Evolutionary conservation across 2,113 vertebrate species (phyloP), one percentile per base, ranked within the genome.

Genomic region (Geococcyx californianus): DNA sequence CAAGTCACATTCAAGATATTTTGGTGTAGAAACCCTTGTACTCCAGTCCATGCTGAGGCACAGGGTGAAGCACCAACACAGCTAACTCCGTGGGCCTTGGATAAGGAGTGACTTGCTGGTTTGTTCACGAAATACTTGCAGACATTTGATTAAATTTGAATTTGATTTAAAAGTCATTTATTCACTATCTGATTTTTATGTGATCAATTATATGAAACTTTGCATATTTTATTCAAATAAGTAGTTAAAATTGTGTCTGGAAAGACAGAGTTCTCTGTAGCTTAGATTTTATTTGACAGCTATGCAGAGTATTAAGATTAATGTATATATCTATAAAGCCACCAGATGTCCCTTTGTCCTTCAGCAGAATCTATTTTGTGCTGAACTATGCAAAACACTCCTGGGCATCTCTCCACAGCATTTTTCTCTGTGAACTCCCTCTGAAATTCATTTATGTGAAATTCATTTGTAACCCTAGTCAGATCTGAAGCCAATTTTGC

Each of bases 231-330:
- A 87, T 96, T 93, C 47, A 89, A 90, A 84, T 58, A 62, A 15
- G 29, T 51, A 87, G 69, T 74, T 91, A 45, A 51, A 94, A 55
- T 42, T 92, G 18, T 84, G 69, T 82, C 52, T 79, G 52, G 56
- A 60, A 84, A 84, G 38, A 58, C 19, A 40, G 52, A 86, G 16
- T 70, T 92, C 44, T 85, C 42, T 55, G 33, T 59, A 70, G 33
- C 33, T 67, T 58, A 84, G 28, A 70, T 84, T 66, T 89, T 86
- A 82, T 84, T 84, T 96, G 94, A 91, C 73, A 95, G 58, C 25
- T 85, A 29, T 34, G 36, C 19, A 74, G 69, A 87, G 20, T 87
- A 94, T 93, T 89, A 94, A 96, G 95, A 93, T 94, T 91, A 91
- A 95, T 95, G 87, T 81, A 77, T 81, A 78, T 89, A 74, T 40